Evolutionary conservation across 2,888 invertebrate species (phyloP), one percentile per base, ranked within the genome.

Genomic region (Ligdia adustata): DNA sequence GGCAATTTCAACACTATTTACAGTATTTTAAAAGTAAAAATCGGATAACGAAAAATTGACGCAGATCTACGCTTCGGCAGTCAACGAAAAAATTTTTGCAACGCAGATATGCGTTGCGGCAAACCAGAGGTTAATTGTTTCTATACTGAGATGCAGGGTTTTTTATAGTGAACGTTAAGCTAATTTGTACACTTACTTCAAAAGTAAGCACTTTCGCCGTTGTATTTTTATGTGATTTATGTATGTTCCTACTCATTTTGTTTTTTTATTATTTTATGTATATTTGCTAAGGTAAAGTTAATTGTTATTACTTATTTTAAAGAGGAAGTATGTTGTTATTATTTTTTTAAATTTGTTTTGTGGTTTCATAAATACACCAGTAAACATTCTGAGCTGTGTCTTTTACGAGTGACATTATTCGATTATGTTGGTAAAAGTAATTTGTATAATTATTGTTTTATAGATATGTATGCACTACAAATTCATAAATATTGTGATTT

Each of bases 391-490:
- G 16, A 16, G 16, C 16, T 16, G 16, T 16, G 16, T 16, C 16
- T 16, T 16, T 16, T 16, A 16, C 16, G 16, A 16, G 16, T 16
- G 16, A 16, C 16, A 16, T 16, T 16, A 4, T 16, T 16, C 16
- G 16, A 16, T 16, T 16, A 16, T 16, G 16, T 33, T 16, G 16
- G 16, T 16, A 16, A 16, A 16, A 16, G 16, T 18, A 18, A 18
- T 18, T 18, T n/a, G 22, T 22, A 22, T 31, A 22, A 31, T 11
- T 31, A 22, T 31, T 31, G 29, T 40, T 31, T 13, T 22, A 22
- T 22, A 22, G 7, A 40, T 31, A 37, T 6, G 37, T 37, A 27
- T 20, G 24, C 34, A 33, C 22, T 9, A 20, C 12, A 34, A 34
- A 24, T 20, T 13, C 24, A 20, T 24, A 16, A 22, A 34, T 34